phyloP scores from a whole-genome alignment of 2,888 invertebrate species.

The Calameuta idolon region DNA sequence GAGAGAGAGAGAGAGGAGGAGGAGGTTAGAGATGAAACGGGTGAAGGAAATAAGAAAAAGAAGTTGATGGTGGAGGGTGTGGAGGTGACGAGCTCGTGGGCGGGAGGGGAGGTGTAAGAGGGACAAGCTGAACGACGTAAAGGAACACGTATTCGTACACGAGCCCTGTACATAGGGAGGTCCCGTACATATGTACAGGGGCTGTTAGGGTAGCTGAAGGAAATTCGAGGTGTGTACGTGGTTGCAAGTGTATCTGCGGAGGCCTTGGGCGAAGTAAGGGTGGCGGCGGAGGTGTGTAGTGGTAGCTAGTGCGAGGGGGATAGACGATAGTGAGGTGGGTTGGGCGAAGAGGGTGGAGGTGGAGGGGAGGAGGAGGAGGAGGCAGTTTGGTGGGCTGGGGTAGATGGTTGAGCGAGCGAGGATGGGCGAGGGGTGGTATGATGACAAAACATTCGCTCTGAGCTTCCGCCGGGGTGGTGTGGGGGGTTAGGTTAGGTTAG shows the following conservation, averaged over 20 bases:
- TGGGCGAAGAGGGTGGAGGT: constrained; percentile 23
- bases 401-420: not conserved
- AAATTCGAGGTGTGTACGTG: constrained; percentile 60
- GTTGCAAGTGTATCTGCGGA: constrained; percentile 50
- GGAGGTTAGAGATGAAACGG: not conserved
- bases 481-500: constrained; percentile 33
- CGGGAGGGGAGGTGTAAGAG: constrained; percentile 4
- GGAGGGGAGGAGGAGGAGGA: constrained; percentile 26
- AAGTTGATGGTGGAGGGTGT: constrained; percentile 31
- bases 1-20: not conserved
- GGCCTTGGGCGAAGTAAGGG: constrained; percentile 2
- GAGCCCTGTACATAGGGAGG: not conserved
- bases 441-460: constrained; percentile 65
- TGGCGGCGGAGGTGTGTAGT: not conserved
- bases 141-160: constrained; percentile 16
- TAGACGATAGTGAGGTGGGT: not conserved
- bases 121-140: not conserved
- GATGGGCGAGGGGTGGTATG: constrained; percentile 50
- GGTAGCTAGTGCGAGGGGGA: not conserved
- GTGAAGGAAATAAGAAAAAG: constrained; percentile 28
- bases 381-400: not conserved
- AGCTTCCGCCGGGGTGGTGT: constrained; percentile 49
- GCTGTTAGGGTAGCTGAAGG: constrained; percentile 49
- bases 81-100: constrained; percentile 13
- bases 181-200: constrained; percentile 17